phyloP scores from a whole-genome alignment of 2,888 invertebrate genomes.

The Coelogynopora nodosa region DNA sequence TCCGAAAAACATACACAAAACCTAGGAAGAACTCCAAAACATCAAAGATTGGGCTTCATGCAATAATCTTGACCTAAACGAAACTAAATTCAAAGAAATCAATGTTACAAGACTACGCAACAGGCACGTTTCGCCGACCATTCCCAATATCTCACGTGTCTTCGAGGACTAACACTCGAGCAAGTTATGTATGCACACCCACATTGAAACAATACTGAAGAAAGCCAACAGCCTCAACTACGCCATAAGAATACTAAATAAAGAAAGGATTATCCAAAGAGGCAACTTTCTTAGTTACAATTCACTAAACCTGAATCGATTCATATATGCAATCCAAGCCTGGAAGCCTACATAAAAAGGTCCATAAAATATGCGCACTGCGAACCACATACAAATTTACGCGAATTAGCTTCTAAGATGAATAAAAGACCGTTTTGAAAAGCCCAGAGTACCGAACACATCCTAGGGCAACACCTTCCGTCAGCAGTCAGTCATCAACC shows the following conservation, averaged over 20 bases:
- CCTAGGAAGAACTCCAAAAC: background rate
- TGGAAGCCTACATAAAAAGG: background rate
- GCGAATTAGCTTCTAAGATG: background rate
- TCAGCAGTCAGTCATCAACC: background rate
- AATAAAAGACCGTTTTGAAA: background rate
- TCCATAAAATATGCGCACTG: background rate
- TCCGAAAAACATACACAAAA: background rate
- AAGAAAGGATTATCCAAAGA: background rate
- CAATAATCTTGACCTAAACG: background rate
- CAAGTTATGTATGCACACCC: constrained; percentile 7
- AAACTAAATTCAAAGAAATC: background rate
- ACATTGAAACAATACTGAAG: background rate
- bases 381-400: background rate
- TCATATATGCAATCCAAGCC: background rate
- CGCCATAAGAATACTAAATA: background rate
- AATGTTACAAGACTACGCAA: constrained; percentile 10
- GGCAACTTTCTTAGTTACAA: background rate
- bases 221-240: background rate
- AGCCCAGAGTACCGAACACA: background rate
- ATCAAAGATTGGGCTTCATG: background rate
- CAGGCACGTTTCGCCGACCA: background rate
- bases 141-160: background rate
- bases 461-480: too few relatives aligned
- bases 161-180: background rate
- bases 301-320: background rate